Evolutionary conservation across 1,140 invertebrate genomes (phyloP), one percentile per base, ranked within the genome.

Genomic region (Metaphire vulgaris): DNA sequence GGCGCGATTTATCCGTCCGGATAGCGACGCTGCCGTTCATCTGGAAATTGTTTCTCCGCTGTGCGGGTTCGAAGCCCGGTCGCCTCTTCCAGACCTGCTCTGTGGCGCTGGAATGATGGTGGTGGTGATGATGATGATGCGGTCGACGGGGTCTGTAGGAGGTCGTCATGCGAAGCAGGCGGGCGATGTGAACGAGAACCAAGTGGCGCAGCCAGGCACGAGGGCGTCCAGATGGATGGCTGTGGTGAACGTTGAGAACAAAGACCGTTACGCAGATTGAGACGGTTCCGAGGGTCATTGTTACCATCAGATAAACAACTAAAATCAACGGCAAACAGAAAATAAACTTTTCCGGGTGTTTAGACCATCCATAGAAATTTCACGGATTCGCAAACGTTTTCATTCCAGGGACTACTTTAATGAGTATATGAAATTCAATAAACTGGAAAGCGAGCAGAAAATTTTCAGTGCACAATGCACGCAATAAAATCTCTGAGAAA

Each of bases 221-320:
- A 95, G 99, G 94, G 87, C 99, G 96, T 16, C 71, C 31, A 87
- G 98, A 95, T 79, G 95, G 91, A 85, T 94, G 95, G 82, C 97
- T 91, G 89, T 99, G 96, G 89, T 99, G 97, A 88, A 98, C 98
- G 89, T 99, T 99, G 81, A 99, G 90, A 84, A 99, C 97, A 83
- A 99, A 91, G 82, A 99, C 97, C 76, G 97, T 99, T 86, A 96
- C 96, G 82, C 99, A 94, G 83, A 99, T 96, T 77, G 96, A 98
- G 83, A 96, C 95, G 82, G 96, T 96, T 86, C 98, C 96, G 95
- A 99, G 98, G 88, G 98, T 96, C 97, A 99, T 99, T 87, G 99
- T 98, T 89, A 95, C n/a, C 67, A 69, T 69, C 67, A 69, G 67
- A 26, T 69, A 69, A 26, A 31, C 30, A 12, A 69, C 67, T 69